Percentiles rank a stretch among this genome's conserved stretches.
Evolutionary conservation across 2,113 vertebrate genomes (phyloP).

Genomic region (Trogon surrucura): DNA sequence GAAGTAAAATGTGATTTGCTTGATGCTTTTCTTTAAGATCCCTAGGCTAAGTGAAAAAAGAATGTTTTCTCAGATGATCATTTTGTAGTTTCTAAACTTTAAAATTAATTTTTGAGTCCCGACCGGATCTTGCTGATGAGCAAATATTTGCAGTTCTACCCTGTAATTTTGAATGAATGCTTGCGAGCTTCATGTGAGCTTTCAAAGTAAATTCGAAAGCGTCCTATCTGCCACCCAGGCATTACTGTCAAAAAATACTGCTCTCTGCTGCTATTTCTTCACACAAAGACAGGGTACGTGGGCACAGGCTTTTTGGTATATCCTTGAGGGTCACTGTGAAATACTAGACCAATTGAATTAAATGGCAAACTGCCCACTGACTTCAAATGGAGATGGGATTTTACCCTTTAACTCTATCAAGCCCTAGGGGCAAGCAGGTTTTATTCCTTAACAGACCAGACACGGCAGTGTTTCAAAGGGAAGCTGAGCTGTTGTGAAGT

Average conservation of each 20-base stretch:
- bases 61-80: neutral
- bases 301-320: neutral
- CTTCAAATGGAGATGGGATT: constrained; percentile 46
- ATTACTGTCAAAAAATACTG: neutral
- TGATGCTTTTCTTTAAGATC: neutral
- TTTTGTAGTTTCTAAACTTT: neutral
- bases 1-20: neutral
- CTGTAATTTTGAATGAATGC: neutral
- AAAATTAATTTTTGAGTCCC: neutral
- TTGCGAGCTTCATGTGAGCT: neutral
- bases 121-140: neutral
- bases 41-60: neutral
- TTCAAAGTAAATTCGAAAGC: neutral
- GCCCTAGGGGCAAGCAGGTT: constrained; percentile 41
- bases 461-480: constrained; percentile 13
- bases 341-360: constrained; percentile 60
- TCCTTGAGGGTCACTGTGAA: constrained; percentile 33
- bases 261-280: neutral
- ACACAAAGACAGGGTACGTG: neutral
- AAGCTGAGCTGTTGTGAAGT: neutral
- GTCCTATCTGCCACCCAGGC: neutral
- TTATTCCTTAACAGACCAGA: neutral
- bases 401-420: constrained; percentile 41
- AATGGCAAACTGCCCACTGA: constrained; percentile 33
- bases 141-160: neutral